Percentiles rank a stretch among this genome's conserved stretches.
These are phyloP conservation scores for Ptychodera flava DNA, from an alignment of 35 echinoderm and acorn worm species.

Conservation along the genomic window DNA sequence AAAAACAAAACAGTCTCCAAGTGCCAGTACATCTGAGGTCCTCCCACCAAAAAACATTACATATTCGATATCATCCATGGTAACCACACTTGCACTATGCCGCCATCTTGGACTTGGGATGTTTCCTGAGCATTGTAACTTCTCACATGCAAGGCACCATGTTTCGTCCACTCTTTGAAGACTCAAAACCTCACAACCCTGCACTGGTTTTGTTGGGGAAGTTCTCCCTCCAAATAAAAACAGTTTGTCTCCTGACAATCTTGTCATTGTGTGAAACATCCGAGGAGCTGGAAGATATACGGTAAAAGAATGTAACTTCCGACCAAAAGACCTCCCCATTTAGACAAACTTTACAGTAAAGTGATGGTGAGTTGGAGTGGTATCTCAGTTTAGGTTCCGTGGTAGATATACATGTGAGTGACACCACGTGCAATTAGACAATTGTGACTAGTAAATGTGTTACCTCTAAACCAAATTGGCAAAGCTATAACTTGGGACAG, in stretches of 20 bases:
- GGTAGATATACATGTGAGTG: too few species aligned
- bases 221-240: slow-evolving; percentile 82
- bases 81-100: slow-evolving; percentile 40
- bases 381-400: too few species aligned
- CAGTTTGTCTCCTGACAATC: slow-evolving; percentile 14
- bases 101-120: slow-evolving; percentile 60
- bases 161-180: slow-evolving; percentile 4
- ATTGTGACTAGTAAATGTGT: too few species aligned
- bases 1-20: slow-evolving; percentile 50
- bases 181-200: slow-evolving; percentile 18
- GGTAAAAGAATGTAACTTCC: too few species aligned
- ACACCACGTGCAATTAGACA: too few species aligned
- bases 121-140: neutral
- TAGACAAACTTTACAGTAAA: too few species aligned
- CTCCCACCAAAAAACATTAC: slow-evolving; percentile 65
- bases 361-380: too few species aligned
- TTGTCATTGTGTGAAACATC: slow-evolving; percentile 71
- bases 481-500: too few species aligned
- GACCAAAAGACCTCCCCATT: too few species aligned
- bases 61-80: slow-evolving; percentile 5
- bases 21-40: slow-evolving; percentile 7
- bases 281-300: slow-evolving; percentile 42
- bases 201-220: slow-evolving; percentile 65
- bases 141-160: neutral
- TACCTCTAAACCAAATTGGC: too few species aligned